Percentiles rank a stretch among this genome's conserved stretches.
These are phyloP conservation scores for Podilymbus podiceps DNA, from an alignment of 2,113 vertebrate genomes.

Conservation along the genomic window DNA sequence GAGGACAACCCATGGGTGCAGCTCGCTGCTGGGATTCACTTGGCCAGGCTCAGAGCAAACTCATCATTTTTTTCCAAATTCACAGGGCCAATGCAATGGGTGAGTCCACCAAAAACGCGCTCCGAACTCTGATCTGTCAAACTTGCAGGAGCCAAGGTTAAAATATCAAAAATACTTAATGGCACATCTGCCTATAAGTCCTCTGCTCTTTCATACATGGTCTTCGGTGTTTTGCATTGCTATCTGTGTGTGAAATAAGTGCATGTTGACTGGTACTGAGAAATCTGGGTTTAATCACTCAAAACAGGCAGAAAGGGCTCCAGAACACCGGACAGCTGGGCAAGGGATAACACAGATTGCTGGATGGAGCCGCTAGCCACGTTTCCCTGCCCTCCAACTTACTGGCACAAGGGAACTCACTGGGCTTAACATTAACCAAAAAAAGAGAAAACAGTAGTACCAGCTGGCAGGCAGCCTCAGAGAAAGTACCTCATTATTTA, in stretches of 20 bases:
- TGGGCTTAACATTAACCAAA: neutral
- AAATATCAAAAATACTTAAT: neutral
- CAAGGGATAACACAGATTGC: constrained; percentile 1
- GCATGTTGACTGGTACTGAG: neutral
- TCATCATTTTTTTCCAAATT: neutral
- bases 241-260: neutral
- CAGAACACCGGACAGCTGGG: neutral
- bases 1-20: neutral
- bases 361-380: neutral
- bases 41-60: neutral
- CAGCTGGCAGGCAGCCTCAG: neutral
- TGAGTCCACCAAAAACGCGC: neutral
- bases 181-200: accelerated
- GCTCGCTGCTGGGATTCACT: neutral
- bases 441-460: neutral
- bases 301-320: neutral
- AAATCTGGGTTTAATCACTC: neutral
- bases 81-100: neutral
- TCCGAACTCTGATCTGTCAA: neutral
- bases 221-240: neutral
- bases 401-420: neutral
- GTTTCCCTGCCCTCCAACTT: neutral
- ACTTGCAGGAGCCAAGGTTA: neutral
- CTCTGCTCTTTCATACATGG: neutral
- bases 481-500: neutral